Evolutionary conservation across 1,140 invertebrate genomes (phyloP).

Genomic region (Meloidogyne exigua): DNA sequence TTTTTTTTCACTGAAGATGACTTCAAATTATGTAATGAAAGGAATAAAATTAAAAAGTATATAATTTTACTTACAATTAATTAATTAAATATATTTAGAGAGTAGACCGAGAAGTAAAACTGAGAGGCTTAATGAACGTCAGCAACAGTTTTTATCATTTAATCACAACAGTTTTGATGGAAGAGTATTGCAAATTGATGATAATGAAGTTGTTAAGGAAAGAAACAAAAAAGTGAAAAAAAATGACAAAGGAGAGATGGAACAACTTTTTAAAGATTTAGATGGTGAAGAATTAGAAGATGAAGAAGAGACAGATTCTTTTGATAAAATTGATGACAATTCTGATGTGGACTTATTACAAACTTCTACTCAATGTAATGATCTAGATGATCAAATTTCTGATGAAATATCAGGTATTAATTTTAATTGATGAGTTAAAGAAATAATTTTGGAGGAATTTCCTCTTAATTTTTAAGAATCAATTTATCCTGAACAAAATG

Average conservation of each 20-base stretch:
- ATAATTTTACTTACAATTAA: background rate
- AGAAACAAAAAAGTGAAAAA: background rate
- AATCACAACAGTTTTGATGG: constrained; percentile 17
- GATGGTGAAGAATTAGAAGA: background rate
- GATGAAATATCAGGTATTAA: background rate
- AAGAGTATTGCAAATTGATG: background rate
- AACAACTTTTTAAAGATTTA: constrained; percentile 16
- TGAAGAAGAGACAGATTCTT: background rate
- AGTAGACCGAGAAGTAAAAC: constrained; percentile 17
- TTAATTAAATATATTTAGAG: constrained; percentile 4
- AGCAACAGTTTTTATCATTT: constrained; percentile 11
- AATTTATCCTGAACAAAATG: background rate
- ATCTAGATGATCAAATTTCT: background rate
- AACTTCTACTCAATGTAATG: background rate
- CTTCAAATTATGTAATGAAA: background rate
- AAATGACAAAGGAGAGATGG: constrained; percentile 6
- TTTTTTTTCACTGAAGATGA: background rate
- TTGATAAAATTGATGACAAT: background rate
- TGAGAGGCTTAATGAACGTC: constrained; percentile 7
- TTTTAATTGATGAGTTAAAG: background rate
- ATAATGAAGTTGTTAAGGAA: background rate
- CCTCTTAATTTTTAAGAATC: background rate
- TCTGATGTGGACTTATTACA: background rate
- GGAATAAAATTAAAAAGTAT: background rate
- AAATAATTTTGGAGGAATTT: background rate